phyloP scores from a whole-genome alignment of 2,797 vertebrate genomes.

The Onychomys torridus region DNA sequence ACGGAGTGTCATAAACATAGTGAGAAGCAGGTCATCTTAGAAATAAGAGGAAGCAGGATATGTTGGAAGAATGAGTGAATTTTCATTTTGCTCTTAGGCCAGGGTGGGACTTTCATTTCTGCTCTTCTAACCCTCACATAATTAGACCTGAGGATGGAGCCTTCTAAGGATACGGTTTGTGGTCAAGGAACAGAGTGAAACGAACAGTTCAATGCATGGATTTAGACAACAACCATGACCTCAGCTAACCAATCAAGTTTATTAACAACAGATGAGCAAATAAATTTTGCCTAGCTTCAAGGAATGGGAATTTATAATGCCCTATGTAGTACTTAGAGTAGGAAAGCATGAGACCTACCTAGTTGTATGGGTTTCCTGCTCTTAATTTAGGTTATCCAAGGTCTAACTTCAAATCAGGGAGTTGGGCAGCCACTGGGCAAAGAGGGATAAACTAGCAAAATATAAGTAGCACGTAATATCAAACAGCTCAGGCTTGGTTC shows the following conservation, averaged over 20 bases:
- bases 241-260: conserved; percentile 57
- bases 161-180: conserved; percentile 36
- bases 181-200: conserved; percentile 12
- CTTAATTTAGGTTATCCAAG: conserved; percentile 54
- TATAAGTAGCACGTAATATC: background rate
- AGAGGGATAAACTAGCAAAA: background rate
- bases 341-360: background rate
- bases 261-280: conserved; percentile 66
- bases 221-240: background rate
- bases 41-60: background rate
- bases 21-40: background rate
- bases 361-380: conserved; percentile 43
- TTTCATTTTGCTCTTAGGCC: background rate
- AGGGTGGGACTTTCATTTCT: conserved; percentile 19
- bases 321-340: conserved; percentile 31
- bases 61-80: background rate
- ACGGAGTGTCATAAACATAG: background rate
- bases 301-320: conserved; percentile 49
- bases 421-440: conserved; percentile 34
- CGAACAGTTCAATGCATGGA: background rate
- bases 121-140: background rate
- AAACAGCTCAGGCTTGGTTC: conserved; percentile 50
- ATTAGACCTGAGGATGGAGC: background rate
- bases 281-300: conserved; percentile 51
- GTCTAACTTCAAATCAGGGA: conserved; percentile 66